phyloP scores from a whole-genome alignment of 2,113 vertebrate species.

The Petrocephalus microphthalmus region DNA sequence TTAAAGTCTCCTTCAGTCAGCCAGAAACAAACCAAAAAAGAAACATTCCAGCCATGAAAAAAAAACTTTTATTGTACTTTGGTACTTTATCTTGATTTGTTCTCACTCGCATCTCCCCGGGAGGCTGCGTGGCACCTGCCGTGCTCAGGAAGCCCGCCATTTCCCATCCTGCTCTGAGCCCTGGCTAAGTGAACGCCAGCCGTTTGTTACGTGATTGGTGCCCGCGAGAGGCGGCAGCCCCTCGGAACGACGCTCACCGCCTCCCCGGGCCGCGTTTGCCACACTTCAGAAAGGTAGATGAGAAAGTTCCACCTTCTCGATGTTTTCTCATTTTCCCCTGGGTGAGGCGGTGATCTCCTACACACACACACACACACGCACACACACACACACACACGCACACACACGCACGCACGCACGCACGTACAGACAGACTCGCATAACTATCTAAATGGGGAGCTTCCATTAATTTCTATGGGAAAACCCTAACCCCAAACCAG shows the following conservation, averaged over 20 bases:
- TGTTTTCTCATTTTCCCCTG: neutral
- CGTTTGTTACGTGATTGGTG: neutral
- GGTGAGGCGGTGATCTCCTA: neutral
- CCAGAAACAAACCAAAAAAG: neutral
- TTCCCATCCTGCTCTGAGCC: neutral
- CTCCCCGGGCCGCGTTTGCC: neutral
- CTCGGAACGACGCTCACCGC: neutral
- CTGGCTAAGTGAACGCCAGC: neutral
- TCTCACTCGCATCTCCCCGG: neutral
- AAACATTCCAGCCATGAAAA: neutral
- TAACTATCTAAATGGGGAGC: neutral
- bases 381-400: neutral
- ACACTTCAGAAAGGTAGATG: neutral
- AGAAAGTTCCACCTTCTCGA: neutral
- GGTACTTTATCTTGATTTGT: constrained; percentile 8
- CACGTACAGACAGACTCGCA: too few species aligned
- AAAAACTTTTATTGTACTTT: neutral
- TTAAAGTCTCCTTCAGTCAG: neutral
- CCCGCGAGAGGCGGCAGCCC: neutral
- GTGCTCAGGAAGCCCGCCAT: neutral
- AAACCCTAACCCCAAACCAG: neutral
- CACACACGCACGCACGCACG: too few species aligned
- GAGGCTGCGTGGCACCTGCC: neutral
- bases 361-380: too few species aligned
- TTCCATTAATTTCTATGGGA: neutral